A percentile compares a stretch with the other conserved stretches of the same genome.
Conservation (phyloP, 2,797 vertebrate species). For the Anguilla megastoma region DNA sequence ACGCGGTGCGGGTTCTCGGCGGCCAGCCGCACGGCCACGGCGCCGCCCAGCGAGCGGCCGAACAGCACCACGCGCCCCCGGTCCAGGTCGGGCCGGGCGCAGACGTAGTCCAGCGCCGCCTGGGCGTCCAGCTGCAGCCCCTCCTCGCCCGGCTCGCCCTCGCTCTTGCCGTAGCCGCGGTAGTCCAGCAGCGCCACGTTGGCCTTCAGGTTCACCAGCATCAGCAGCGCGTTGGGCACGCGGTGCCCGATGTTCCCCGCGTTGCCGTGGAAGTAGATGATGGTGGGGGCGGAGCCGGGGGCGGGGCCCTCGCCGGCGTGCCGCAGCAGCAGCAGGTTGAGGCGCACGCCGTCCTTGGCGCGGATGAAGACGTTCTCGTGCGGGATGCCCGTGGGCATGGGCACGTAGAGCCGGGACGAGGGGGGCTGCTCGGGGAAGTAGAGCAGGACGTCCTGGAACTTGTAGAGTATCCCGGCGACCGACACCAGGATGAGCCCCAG, state of each 20-base stretch:
- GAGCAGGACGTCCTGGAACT: constrained; percentile 95
- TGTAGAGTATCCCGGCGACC: constrained; percentile 93
- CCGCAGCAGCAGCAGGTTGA: constrained; percentile 92
- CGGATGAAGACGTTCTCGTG: constrained; percentile 94
- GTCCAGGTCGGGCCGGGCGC: constrained; percentile 94
- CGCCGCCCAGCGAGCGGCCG: constrained; percentile 93
- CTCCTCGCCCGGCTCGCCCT: constrained; percentile 92
- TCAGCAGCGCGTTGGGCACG: constrained; percentile 92
- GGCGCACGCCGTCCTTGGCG: constrained; percentile 93
- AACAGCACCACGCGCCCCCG: constrained; percentile 96
- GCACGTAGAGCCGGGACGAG: constrained; percentile 95
- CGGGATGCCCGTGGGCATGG: constrained; percentile 94
- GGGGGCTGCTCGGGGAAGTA: constrained; percentile 98
- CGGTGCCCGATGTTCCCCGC: constrained; percentile 97
- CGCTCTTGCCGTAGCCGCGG: constrained; percentile 95
- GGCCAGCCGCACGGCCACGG: constrained; percentile 91
- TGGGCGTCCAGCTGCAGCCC: constrained; percentile 92
- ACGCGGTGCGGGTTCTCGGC: constrained; percentile 93
- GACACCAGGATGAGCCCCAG: constrained; percentile 90
- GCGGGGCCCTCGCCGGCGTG: constrained; percentile 87
- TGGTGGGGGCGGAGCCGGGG: constrained; percentile 81
- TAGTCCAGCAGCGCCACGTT: constrained; percentile 95
- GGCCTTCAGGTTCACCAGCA: constrained; percentile 97
- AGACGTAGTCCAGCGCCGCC: constrained; percentile 93
- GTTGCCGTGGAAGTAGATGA: constrained; percentile 98